These are phyloP conservation scores for Poecilus cupreus DNA, from an alignment of 2,888 invertebrate species.

Conservation along the genomic window DNA sequence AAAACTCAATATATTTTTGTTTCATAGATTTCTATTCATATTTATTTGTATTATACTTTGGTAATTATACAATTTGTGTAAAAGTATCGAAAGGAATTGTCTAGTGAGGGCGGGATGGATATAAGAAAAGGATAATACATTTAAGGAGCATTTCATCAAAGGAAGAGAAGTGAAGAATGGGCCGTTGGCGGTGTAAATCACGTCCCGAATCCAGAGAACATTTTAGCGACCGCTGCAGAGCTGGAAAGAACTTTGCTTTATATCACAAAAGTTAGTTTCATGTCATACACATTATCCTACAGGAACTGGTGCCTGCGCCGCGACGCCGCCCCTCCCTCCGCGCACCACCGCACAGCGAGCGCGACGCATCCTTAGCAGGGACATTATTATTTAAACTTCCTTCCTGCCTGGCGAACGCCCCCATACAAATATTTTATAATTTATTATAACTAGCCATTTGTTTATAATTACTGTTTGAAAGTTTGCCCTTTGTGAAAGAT, in stretches of 20 bases:
- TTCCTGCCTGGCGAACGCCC: conserved; percentile 48
- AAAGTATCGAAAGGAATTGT: background rate
- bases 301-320: conserved; percentile 43
- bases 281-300: conserved; percentile 59
- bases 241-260: conserved; percentile 58
- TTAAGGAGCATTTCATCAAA: conserved; percentile 25
- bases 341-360: background rate
- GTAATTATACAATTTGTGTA: too few relatives aligned
- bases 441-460: conserved; percentile 59
- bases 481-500: conserved; percentile 58
- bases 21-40: too few relatives aligned
- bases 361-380: conserved; percentile 47
- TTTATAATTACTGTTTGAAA: conserved; percentile 59
- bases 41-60: too few relatives aligned
- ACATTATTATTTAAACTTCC: conserved; percentile 59
- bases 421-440: conserved; percentile 59
- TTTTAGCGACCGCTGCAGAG: conserved; percentile 47
- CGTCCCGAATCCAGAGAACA: conserved; percentile 12
- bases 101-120: background rate
- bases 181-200: conserved; percentile 32
- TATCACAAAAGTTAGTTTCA: conserved; percentile 59
- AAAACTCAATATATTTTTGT: too few relatives aligned
- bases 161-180: conserved; percentile 20
- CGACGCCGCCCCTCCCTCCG: background rate
- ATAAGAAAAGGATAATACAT: conserved; percentile 3